These are phyloP conservation scores for Callocephalon fimbriatum DNA, from an alignment of 2,113 vertebrate genomes.

Conservation along the genomic window DNA sequence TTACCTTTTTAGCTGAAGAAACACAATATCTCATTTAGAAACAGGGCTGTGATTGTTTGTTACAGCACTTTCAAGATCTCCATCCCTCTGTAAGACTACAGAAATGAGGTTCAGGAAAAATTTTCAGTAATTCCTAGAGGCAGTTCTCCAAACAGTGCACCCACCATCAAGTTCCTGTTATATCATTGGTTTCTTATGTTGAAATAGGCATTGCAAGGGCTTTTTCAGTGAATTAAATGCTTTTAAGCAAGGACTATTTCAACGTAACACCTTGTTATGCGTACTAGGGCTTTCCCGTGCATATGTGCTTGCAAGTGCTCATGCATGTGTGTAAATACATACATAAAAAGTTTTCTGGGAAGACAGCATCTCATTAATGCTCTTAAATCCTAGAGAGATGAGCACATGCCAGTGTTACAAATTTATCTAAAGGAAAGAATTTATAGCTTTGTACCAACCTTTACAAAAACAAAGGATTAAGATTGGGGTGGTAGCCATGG, in stretches of 20 bases:
- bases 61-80: background rate
- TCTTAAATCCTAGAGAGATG: background rate
- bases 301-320: rapidly evolving
- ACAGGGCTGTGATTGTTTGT: background rate
- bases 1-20: background rate
- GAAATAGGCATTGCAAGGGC: background rate
- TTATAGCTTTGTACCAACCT: background rate
- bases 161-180: background rate
- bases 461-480: background rate
- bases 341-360: background rate
- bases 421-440: background rate
- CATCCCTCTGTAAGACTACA: background rate
- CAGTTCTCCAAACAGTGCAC: background rate
- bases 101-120: background rate
- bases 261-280: background rate
- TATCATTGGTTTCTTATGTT: background rate
- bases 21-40: background rate
- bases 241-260: background rate
- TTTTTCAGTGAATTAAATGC: background rate
- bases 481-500: background rate
- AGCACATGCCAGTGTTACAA: background rate
- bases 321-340: background rate
- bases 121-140: background rate
- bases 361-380: background rate
- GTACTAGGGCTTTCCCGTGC: background rate